A percentile compares a stretch with the other conserved stretches of the same genome.
Evolutionary conservation across 1,140 invertebrate species (phyloP).

Genomic region (Meloidogyne floridensis): DNA sequence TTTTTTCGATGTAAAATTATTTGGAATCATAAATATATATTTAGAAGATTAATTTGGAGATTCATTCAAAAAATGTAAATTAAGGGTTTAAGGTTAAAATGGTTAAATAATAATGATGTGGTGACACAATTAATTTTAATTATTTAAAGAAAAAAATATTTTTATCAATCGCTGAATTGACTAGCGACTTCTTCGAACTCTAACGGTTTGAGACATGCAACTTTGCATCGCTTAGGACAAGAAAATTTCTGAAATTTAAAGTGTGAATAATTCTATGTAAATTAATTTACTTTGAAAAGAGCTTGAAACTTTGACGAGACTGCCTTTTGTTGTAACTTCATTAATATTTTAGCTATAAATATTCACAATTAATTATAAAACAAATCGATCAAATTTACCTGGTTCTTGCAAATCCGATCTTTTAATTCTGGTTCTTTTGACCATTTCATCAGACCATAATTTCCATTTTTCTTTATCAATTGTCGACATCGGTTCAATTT

Average conservation of each 20-base stretch:
- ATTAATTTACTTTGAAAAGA: not conserved
- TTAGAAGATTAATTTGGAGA: not conserved
- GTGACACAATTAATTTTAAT: not conserved
- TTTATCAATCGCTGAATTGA: not conserved
- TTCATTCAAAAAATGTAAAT: not conserved
- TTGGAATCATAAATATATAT: not conserved
- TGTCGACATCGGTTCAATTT: not conserved
- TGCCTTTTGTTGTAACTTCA: not conserved
- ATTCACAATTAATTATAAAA: not conserved
- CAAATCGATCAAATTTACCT: not conserved
- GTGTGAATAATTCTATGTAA: not conserved
- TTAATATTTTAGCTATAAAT: not conserved
- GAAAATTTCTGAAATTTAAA: not conserved
- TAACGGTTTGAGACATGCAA: conserved; percentile 1
- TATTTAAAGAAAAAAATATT: not conserved
- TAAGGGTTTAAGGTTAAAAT: not conserved
- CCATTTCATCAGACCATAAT: conserved; percentile 19
- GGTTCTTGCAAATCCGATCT: conserved; percentile 13
- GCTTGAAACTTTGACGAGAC: not conserved
- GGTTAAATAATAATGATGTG: not conserved
- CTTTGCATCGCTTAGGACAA: not conserved
- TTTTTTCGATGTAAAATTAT: not conserved
- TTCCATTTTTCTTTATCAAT: not conserved
- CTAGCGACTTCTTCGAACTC: not conserved
- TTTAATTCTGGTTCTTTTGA: not conserved